A percentile compares a stretch with the other conserved stretches of the same genome.
phyloP scores from a whole-genome alignment of 1,140 invertebrate genomes.

The Zaprionus inermis region DNA sequence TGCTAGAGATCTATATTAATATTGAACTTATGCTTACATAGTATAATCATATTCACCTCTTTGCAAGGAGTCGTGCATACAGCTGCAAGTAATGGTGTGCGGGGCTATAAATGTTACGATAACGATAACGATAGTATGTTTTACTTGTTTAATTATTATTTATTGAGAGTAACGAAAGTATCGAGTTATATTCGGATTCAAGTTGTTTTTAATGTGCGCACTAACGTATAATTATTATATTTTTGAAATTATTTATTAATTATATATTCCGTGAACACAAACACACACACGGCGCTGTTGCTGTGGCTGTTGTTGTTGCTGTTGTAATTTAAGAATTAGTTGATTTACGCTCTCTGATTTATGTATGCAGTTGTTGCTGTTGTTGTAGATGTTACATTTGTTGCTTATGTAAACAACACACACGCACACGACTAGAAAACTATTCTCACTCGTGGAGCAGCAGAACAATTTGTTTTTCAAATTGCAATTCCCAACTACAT shows the following conservation, averaged over 20 bases:
- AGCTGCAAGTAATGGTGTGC: constrained; percentile 78
- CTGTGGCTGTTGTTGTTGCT: constrained; percentile 31
- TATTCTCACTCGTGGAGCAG: no score
- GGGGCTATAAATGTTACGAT: constrained; percentile 56
- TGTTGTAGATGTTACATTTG: constrained; percentile 24
- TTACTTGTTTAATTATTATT: constrained; percentile 22
- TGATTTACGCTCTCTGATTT: constrained; percentile 20
- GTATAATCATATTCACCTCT: constrained; percentile 73
- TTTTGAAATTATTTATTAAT: constrained; percentile 36
- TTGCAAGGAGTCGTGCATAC: constrained; percentile 81
- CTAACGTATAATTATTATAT: constrained; percentile 35
- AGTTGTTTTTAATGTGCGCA: constrained; percentile 33
- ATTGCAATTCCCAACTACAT: constrained; percentile 4
- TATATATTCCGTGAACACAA: constrained; percentile 49
- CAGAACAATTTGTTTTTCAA: neutral
- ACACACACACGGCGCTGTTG: constrained; percentile 44
- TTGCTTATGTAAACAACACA: constrained; percentile 15
- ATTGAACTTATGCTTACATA: constrained; percentile 36
- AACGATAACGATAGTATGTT: constrained; percentile 36
- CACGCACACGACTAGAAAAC: no score
- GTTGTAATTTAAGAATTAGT: constrained; percentile 6
- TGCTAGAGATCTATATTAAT: neutral
- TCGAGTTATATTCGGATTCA: constrained; percentile 13
- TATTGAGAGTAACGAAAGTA: constrained; percentile 17
- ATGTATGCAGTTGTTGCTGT: constrained; percentile 37